phyloP scores from a whole-genome alignment of 2,888 invertebrate genomes.

The Epinotia nisella region DNA sequence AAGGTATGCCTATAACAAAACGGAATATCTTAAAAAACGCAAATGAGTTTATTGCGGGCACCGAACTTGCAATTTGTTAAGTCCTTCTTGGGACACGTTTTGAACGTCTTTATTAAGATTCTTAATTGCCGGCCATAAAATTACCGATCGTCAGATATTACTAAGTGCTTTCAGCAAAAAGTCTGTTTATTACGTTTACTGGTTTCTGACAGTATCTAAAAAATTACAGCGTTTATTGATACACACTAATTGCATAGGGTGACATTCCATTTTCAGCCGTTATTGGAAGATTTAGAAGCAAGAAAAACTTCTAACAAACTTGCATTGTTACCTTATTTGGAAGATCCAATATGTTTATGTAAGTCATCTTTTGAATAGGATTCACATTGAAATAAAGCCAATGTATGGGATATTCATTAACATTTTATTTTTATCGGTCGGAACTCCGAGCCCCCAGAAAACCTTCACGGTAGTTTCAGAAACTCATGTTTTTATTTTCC shows the following conservation, averaged over 20 bases:
- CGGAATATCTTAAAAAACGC: conserved; percentile 31
- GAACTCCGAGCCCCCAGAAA: too few species aligned
- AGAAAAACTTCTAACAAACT: not conserved
- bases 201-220: not conserved
- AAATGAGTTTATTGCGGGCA: conserved; percentile 37
- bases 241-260: not conserved
- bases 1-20: conserved; percentile 8
- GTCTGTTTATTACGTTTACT: not conserved
- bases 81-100: conserved; percentile 12
- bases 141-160: not conserved
- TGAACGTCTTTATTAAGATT: conserved; percentile 15
- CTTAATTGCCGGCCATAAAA: conserved; percentile 22
- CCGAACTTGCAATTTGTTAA: conserved; percentile 33
- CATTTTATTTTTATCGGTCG: too few species aligned
- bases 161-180: conserved; percentile 6
- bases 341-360: too few species aligned
- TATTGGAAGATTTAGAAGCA: not conserved
- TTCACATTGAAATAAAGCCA: too few species aligned
- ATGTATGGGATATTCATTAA: too few species aligned
- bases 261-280: not conserved
- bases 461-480: too few species aligned
- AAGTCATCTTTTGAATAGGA: too few species aligned
- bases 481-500: too few species aligned
- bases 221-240: not conserved
- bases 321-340: too few species aligned